Base-by-base conservation (phyloP, 2,888 invertebrate genomes). In the Venusia cambrica region DNA sequence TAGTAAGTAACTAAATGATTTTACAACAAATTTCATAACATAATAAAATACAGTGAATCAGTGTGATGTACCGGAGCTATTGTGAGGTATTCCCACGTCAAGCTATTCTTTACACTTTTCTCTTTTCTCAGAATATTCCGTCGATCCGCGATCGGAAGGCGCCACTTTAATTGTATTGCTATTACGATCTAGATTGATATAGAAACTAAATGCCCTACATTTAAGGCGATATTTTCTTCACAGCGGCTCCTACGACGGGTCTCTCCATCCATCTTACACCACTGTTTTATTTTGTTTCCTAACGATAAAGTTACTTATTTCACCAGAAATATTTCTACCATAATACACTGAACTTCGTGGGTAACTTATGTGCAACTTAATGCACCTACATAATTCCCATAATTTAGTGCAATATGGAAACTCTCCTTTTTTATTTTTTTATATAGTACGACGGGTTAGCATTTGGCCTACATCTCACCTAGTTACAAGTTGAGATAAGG, bases 1-100 rank as follows among this genome's bases (percentile, higher is more conserved):
- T n/a, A 27, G 22, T 39, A 30, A 35, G 28, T 34, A n/a, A n/a
- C n/a, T 38, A 21, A 16, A 37, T 37, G 33, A 26, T 37, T 27
- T 45, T 38, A 33, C 19, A 36, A 54, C 52, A 55, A 62, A 61
- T 70, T 68, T 63, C 56, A 63, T 72, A 73, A 78, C 74, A 53
- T 63, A 73, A 84, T 81, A 83, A 85, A 83, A 74, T 81, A 64
- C 54, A 63, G 78, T 74, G 80, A 84, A 81, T 78, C 74, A 81
- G 54, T 60, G 73, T 69, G 73, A 73, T 65, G 73, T 76, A 77
- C 73, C 70, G 64, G 57, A 59, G 66, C 67, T 57, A 80, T 76
- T 65, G 81, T 83, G 55, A 53, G 38, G 24, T 51, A 47, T 80
- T 85, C 84, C 67, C 85, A 85, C 81, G 78, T 64, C 45, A 59